Base-by-base conservation (phyloP, 2,888 invertebrate species). In the Cryptosula pallasiana region DNA sequence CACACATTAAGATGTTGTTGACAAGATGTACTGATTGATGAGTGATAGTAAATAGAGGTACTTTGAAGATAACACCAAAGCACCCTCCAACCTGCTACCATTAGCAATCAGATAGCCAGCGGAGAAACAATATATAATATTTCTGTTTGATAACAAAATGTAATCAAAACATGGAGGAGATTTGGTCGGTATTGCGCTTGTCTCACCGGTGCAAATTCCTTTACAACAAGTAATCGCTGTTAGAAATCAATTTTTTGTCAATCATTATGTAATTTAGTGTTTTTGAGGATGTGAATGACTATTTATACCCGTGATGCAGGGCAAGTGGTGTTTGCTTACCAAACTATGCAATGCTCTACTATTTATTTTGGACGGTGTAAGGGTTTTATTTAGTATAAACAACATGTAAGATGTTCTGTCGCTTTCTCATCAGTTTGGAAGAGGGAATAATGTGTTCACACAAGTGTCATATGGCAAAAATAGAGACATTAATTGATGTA, bases 401-500 rank as follows among this genome's bases (percentile, higher is more conserved):
- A 63, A 63, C 63, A 32, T 63, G 63, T 27, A 34, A 63, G 27
- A 45, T 29, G 27, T 32, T 32, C 27, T 63, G 32, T 63, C 63
- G 27, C 27, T 63, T 63, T 63, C 63, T 63, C 63, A 63, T 63
- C 16, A 25, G 27, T 27, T 32, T 63, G 20, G 34, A 16, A 63
- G 20, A 34, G 63, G 5, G 5, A 25, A 27, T 63, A 16, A 9
- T 63, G 32, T 25, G 63, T 63, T 63, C 63, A 63, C 63, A 63
- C 63, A 63, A 63, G 63, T 63, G 63, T 63, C 63, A 63, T 27
- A 32, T 16, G 34, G 63, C 32, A 63, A 27, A 63, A 63, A 63
- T 63, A 63, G 63, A 27, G 9, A 5, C 27, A 27, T 32, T 63
- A 63, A 25, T 32, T 63, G 63, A 27, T 45, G 27, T 32, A 63